Base-by-base conservation (phyloP, 2,797 vertebrate genomes). In the Sciaenops ocellatus region DNA sequence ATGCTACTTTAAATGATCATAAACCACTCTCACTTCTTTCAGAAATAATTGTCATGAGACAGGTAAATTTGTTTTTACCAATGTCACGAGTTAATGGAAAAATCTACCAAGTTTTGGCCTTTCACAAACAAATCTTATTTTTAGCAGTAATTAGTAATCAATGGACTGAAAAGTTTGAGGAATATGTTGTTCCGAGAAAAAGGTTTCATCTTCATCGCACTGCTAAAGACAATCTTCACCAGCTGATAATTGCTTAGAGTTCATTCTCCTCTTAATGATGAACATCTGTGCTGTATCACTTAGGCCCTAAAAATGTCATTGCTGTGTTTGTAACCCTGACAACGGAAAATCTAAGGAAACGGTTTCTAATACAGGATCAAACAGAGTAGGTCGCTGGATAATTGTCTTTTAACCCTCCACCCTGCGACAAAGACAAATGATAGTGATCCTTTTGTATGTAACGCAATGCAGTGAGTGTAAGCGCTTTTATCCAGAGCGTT, bases 201-300 rank as follows among this genome's bases (percentile, higher is more conserved):
- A 51, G 7, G n/a, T 15, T 60, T 75, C 5, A 55, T 78, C 30
- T 68, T 79, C n/a, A 16, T 70, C 3, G 44, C 46, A n/a, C 20
- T 67, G 55, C n/a, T 59, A 66, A 51, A 67, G 22, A 52, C 10
- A 12, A 3, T 75, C 55, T 69, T 56, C 50, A 71, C 42, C 28
- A 69, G 51, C 48, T n/a, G 50, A 68, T 78, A 75, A 75, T 72
- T 69, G 65, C 77, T 62, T 66, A 2, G 0, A 9, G n/a, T 55
- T 51, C 55, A 72, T 79, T 82, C 78, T 79, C 56, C 26, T 54
- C 28, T 69, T 47, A 61, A 77, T 78, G 68, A 76, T 78, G 56
- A 86, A 87, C 74, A 81, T 86, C 55, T 82, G 74, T 60, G 47
- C 48, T 71, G 24, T 30, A 79, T 80, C 56, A 51, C 38, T 84